Evolutionary conservation across 2,888 invertebrate genomes (phyloP), one percentile per base, ranked within the genome.

Genomic region (Empis stercorea): DNA sequence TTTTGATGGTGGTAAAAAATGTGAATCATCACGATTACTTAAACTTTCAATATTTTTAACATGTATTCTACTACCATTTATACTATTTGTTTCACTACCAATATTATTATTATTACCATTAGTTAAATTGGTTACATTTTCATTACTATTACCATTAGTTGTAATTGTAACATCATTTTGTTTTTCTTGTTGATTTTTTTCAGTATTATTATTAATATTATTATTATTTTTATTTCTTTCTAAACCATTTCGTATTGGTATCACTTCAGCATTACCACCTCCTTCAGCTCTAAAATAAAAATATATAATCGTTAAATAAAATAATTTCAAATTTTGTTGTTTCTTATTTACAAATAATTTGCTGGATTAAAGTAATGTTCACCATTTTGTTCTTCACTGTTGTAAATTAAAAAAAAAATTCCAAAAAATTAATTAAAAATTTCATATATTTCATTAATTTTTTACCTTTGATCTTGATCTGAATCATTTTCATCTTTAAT

Each of bases 21-120:
- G 23, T 14, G 34, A 40, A 41, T 51, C 51, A 27, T 48, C 49
- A 5, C 39, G 32, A 13, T 39, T 43, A 34, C 30, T 47, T 30
- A 51, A 41, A 13, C 45, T 40, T 27, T 51, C 51, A 20, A 51
- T 37, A 45, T 44, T 49, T 37, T 45, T 45, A 4, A 48, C 48
- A 10, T 45, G 36, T 11, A 48, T 48, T 7, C 48, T 32, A 30
- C 42, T 13, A 23, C 11, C 16, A 10, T n/a, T n/a, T n/a, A n/a
- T n/a, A n/a, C 10, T 10, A 14, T 32, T 15, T 20, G 42, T 23
- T 42, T 23, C 14, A 13, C 13, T 27, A 27, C 14, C 36, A 27
- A 27, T 7, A 23, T 14, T 23, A n/a, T 45, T 23, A 44, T 20
- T 43, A 48, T 44, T 27, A 45, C 11, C 32, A 32, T 14, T 39